Evolutionary conservation across 1,140 invertebrate genomes (phyloP).

Genomic region (Chlorops oryzae): DNA sequence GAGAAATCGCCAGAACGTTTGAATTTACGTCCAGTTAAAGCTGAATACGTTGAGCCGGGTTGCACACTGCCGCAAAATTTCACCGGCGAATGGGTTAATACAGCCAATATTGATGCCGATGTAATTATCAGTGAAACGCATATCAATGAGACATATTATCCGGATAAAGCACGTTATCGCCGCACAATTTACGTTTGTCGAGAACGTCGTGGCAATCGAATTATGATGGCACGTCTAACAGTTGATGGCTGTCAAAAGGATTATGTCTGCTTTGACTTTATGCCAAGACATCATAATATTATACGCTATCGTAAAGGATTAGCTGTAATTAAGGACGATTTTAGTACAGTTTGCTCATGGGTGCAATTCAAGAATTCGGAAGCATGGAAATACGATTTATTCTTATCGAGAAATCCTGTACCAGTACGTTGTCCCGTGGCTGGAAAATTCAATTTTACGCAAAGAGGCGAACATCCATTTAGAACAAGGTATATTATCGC

Average conservation of each 20-base stretch:
- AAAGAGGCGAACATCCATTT: conserved; percentile 81
- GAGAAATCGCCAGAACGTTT: conserved; percentile 90
- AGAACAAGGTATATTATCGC: conserved; percentile 57
- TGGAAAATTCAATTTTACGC: conserved; percentile 91
- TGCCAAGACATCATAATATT: conserved; percentile 91
- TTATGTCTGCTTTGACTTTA: conserved; percentile 95
- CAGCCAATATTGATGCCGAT: conserved; percentile 91
- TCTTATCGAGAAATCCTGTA: conserved; percentile 83
- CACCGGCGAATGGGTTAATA: conserved; percentile 92
- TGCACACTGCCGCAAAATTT: conserved; percentile 92
- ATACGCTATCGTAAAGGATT: conserved; percentile 85
- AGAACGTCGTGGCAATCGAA: conserved; percentile 76
- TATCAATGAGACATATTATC: conserved; percentile 90
- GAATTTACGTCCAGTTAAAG: conserved; percentile 72
- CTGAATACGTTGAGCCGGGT: conserved; percentile 81
- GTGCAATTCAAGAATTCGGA: conserved; percentile 80
- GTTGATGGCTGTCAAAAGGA: conserved; percentile 98
- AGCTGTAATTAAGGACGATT: conserved; percentile 83
- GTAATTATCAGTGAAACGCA: conserved; percentile 92
- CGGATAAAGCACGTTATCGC: conserved; percentile 80
- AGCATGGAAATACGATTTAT: conserved; percentile 83
- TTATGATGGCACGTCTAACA: conserved; percentile 92
- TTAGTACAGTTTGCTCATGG: conserved; percentile 89
- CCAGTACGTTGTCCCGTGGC: conserved; percentile 91
- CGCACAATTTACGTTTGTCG: conserved; percentile 92